phyloP scores from a whole-genome alignment of 2,113 vertebrate species.

The Chiloscyllium plagiosum region DNA sequence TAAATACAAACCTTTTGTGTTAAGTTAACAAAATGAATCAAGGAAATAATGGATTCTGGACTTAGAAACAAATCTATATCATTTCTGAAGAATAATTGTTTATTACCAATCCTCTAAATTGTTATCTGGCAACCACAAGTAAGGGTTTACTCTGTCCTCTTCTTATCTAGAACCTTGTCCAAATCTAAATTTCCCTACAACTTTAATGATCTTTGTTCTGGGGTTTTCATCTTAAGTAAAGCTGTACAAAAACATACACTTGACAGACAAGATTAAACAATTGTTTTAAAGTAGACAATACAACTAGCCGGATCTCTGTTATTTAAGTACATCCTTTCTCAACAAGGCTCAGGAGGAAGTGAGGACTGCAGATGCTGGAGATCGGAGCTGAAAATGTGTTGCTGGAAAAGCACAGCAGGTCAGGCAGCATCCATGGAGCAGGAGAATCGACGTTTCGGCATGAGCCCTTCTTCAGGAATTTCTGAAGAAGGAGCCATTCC shows the following conservation, averaged over 20 bases:
- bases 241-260: background rate
- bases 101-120: background rate
- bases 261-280: background rate
- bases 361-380: too few relatives aligned
- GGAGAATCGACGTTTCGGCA: too few relatives aligned
- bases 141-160: background rate
- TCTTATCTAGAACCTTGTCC: background rate
- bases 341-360: background rate
- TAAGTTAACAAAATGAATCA: background rate
- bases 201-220: background rate
- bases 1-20: background rate
- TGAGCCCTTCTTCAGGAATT: too few relatives aligned
- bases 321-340: background rate
- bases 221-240: background rate
- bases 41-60: background rate
- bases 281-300: background rate
- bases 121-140: background rate
- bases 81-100: background rate
- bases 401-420: too few relatives aligned
- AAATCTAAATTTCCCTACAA: background rate
- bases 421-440: too few relatives aligned
- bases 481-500: too few relatives aligned
- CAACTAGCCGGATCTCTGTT: background rate
- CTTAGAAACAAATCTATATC: background rate
- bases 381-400: too few relatives aligned